Evolutionary conservation across 2,113 vertebrate genomes (phyloP).

Genomic region (Neomonachus schauinslandi): DNA sequence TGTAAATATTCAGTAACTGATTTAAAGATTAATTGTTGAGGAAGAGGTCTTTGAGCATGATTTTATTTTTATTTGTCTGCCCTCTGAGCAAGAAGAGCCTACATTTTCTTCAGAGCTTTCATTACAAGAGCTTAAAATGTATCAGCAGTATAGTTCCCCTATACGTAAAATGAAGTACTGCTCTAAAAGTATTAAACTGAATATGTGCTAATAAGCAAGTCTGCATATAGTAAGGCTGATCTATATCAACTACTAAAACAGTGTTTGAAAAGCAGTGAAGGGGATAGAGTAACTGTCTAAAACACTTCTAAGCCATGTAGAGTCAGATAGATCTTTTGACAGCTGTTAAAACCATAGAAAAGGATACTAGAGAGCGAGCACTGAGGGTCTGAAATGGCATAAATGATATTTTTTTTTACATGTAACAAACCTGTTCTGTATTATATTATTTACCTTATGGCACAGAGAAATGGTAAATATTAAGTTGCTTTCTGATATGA

Average conservation of each 20-base stretch:
- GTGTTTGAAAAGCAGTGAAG: background rate
- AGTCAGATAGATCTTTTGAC: background rate
- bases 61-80: background rate
- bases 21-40: background rate
- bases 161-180: background rate
- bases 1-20: background rate
- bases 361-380: background rate
- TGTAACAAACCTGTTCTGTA: background rate
- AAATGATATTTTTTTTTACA: background rate
- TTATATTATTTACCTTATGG: background rate
- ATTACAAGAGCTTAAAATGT: background rate
- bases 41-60: background rate
- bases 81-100: background rate
- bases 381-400: background rate
- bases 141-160: background rate
- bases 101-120: background rate
- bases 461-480: background rate
- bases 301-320: background rate
- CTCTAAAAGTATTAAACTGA: background rate
- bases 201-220: background rate
- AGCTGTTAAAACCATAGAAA: background rate
- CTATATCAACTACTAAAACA: background rate
- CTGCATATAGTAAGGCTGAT: background rate
- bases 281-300: background rate
- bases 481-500: constrained; percentile 5